phyloP scores from a whole-genome alignment of 2,888 invertebrate species.

The Chalcis sispes region DNA sequence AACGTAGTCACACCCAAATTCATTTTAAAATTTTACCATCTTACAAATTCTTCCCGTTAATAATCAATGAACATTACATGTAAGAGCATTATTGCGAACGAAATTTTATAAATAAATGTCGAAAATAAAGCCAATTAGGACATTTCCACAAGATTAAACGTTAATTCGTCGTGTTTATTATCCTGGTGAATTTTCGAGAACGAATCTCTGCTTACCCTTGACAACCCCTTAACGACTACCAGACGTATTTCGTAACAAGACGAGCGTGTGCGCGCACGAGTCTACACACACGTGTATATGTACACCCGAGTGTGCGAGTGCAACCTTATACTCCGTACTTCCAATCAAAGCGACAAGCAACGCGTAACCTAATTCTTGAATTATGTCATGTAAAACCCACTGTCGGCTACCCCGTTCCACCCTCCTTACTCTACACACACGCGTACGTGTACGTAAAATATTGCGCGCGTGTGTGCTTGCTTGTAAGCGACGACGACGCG shows the following conservation, averaged over 20 bases:
- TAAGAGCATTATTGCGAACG: not conserved
- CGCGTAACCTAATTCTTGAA: slow-evolving; percentile 46
- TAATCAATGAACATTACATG: no score
- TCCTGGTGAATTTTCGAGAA: slow-evolving; percentile 20
- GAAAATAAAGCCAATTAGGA: not conserved
- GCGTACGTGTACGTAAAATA: not conserved
- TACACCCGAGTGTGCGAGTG: no score
- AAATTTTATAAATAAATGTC: not conserved
- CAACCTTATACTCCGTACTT: not conserved
- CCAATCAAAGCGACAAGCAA: slow-evolving; percentile 25
- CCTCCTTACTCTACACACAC: not conserved
- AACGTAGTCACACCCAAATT: no score
- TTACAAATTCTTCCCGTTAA: no score
- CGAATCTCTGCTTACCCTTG: not conserved
- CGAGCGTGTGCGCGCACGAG: not conserved
- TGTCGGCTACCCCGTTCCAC: not conserved
- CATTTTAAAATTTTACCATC: no score
- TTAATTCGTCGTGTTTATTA: slow-evolving; percentile 18
- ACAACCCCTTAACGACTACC: slow-evolving; percentile 31
- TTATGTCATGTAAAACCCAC: slow-evolving; percentile 43
- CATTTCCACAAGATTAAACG: not conserved
- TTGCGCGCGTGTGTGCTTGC: not conserved
- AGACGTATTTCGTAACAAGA: not conserved
- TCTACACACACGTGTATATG: no score
- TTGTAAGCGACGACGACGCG: not conserved